Conservation (phyloP, 2,888 invertebrate species). For the Amiota minor region DNA sequence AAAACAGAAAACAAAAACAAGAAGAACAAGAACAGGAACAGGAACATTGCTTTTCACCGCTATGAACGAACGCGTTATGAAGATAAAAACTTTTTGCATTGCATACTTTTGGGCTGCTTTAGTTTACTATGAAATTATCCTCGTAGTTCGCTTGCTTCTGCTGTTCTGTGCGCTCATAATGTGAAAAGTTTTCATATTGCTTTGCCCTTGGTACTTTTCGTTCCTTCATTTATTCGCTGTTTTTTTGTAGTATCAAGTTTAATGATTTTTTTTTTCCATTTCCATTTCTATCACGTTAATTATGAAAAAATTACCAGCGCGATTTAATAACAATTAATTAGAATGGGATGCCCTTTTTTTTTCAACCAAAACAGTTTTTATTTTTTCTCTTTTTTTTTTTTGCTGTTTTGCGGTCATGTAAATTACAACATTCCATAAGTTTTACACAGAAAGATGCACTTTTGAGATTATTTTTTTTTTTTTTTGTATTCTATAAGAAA, state of each 20-base stretch:
- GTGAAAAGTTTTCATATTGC: conserved; percentile 27
- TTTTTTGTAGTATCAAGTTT: background rate
- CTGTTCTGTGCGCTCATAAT: background rate
- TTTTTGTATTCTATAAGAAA: conserved; percentile 30
- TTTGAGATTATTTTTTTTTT: conserved; percentile 25
- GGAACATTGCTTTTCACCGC: background rate
- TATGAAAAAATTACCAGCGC: conserved; percentile 19
- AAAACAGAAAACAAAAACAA: background rate
- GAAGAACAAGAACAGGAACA: conserved; percentile 1
- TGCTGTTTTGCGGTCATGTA: conserved; percentile 27
- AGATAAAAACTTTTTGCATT: conserved; percentile 34
- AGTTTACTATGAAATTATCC: background rate
- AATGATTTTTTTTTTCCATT: background rate
- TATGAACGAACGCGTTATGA: conserved; percentile 12
- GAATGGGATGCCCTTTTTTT: conserved; percentile 14
- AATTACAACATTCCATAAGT: conserved; percentile 23
- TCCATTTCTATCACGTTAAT: conserved; percentile 1
- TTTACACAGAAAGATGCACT: conserved; percentile 13
- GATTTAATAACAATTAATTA: conserved; percentile 32
- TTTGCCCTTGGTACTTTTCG: conserved; percentile 15
- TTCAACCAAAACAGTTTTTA: conserved; percentile 26
- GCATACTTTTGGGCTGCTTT: conserved; percentile 31
- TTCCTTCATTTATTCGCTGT: background rate
- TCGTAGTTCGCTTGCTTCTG: too few species aligned
- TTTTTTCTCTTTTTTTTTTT: conserved; percentile 30